Conservation (phyloP, 2,888 invertebrate genomes). For the Electrophaes corylata region DNA sequence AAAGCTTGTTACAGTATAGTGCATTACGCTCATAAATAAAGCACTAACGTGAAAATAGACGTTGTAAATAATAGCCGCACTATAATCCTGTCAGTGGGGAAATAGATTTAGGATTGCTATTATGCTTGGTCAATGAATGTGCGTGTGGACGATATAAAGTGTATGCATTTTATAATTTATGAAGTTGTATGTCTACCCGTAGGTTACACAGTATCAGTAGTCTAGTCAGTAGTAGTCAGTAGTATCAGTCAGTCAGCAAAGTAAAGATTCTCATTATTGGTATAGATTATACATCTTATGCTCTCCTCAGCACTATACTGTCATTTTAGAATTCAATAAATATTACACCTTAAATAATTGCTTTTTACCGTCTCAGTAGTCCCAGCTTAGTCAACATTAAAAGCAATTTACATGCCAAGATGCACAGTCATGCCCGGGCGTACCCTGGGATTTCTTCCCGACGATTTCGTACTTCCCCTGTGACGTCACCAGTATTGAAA, state of each 20-base stretch:
- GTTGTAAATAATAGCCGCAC: conserved; percentile 35
- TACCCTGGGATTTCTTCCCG: conserved; percentile 52
- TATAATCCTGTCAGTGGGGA: conserved; percentile 35
- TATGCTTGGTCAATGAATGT: conserved; percentile 16
- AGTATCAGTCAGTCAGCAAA: too few relatives aligned
- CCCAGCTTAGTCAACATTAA: conserved; percentile 34
- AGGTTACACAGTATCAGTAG: too few relatives aligned
- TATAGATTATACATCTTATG: too few relatives aligned
- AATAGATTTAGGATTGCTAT: conserved; percentile 30
- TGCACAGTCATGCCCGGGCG: conserved; percentile 51
- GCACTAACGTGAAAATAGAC: conserved; percentile 35
- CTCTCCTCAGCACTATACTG: too few relatives aligned
- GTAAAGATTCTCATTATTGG: too few relatives aligned
- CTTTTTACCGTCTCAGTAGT: conserved; percentile 6
- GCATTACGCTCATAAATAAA: conserved; percentile 36
- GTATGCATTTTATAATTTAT: conserved; percentile 4
- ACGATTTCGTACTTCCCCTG: conserved; percentile 38
- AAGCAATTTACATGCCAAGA: conserved; percentile 52
- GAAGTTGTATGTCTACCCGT: too few relatives aligned
- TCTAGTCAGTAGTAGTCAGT: too few relatives aligned
- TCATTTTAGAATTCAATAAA: too few relatives aligned
- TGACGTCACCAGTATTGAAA: conserved; percentile 33
- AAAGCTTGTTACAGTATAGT: conserved; percentile 33
- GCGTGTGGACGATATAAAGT: conserved; percentile 10
- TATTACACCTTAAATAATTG: too few relatives aligned